A percentile compares a stretch with the other conserved stretches of the same genome.
Evolutionary conservation across 2,113 vertebrate genomes (phyloP).

Genomic region (Pygoscelis antarcticus): DNA sequence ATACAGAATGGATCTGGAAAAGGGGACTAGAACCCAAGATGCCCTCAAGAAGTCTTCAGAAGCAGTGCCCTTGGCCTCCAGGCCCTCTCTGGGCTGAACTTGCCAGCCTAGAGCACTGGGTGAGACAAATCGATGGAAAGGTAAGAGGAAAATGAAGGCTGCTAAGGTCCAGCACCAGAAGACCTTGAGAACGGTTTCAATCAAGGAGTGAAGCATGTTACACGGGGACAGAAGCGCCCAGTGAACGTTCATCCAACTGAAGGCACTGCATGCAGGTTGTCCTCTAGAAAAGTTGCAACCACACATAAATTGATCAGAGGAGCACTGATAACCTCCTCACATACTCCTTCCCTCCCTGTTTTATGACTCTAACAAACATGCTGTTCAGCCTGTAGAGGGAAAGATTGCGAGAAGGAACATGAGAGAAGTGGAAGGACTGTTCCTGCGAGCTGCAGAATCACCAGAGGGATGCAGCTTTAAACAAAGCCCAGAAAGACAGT

Average conservation of each 20-base stretch:
- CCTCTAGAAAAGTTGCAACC: background rate
- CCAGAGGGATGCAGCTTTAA: background rate
- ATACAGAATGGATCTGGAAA: background rate
- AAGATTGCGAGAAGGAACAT: background rate
- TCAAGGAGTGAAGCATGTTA: background rate
- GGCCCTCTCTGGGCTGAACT: background rate
- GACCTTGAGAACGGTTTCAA: background rate
- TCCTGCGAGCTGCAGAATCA: background rate
- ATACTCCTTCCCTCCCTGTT: background rate
- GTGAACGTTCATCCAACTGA: background rate
- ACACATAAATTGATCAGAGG: background rate
- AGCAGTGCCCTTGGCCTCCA: background rate
- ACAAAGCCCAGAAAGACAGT: background rate
- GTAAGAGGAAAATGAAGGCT: background rate
- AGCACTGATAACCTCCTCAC: background rate
- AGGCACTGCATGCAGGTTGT: background rate
- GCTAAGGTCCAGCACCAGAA: background rate
- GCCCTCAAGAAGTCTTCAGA: background rate
- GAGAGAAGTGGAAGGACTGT: background rate
- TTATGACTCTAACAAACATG: background rate
- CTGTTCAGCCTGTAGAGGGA: background rate
- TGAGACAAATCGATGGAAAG: background rate
- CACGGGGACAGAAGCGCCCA: background rate
- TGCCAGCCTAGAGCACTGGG: background rate
- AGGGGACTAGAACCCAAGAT: background rate